These are phyloP conservation scores for Hyposmocoma kahamanoa DNA, from an alignment of 1,140 invertebrate species.

Conservation along the genomic window DNA sequence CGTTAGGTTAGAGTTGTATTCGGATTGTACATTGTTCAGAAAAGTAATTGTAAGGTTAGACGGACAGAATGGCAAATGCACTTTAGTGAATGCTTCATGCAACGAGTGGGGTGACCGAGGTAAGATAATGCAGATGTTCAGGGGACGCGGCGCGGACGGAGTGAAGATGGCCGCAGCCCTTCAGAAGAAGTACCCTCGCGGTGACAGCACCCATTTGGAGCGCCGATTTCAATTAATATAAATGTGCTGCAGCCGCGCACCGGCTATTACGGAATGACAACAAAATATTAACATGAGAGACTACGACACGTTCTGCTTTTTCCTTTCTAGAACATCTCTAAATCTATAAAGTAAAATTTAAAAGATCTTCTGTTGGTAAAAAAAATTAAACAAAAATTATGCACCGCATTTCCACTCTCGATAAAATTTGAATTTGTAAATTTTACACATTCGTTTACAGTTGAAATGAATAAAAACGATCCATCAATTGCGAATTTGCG, in stretches of 20 bases:
- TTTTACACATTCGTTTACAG: constrained; percentile 45
- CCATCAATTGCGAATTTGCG: constrained; percentile 52
- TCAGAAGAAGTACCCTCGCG: constrained; percentile 28
- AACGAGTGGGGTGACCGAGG: constrained; percentile 44
- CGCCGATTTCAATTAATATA: constrained; percentile 66
- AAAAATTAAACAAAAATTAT: too few species aligned
- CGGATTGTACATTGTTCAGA: constrained; percentile 11
- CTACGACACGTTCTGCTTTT: too few species aligned
- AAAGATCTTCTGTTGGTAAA: too few species aligned
- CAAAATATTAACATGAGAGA: too few species aligned
- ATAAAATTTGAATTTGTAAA: constrained; percentile 56
- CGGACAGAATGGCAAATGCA: constrained; percentile 53
- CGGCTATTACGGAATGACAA: not conserved
- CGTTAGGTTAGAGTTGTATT: constrained; percentile 6
- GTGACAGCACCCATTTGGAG: constrained; percentile 56
- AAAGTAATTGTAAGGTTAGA: constrained; percentile 46
- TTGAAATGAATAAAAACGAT: constrained; percentile 63
- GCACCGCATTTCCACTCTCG: constrained; percentile 41
- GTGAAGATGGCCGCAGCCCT: constrained; percentile 27
- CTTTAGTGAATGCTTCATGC: constrained; percentile 58
- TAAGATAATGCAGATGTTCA: constrained; percentile 68
- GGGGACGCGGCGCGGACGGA: constrained; percentile 30
- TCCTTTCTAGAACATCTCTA: too few species aligned
- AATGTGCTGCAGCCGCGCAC: constrained; percentile 29
- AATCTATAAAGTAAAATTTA: too few species aligned